Evolutionary conservation across 2,113 vertebrate species (phyloP).

Genomic region (Pterophyllum scalare): DNA sequence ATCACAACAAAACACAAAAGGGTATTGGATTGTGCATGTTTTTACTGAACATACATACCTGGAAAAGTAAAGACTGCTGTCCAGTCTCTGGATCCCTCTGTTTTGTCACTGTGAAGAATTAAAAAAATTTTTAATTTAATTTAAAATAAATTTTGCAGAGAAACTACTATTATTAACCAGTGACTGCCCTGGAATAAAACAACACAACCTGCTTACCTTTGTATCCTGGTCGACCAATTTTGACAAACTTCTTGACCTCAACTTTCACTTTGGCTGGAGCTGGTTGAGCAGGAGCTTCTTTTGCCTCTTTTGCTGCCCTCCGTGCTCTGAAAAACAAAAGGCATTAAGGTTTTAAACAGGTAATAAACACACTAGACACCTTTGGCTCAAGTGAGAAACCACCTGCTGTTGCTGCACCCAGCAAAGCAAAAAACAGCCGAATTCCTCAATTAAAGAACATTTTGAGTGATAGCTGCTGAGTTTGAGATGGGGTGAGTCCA

Average conservation of each 20-base stretch:
- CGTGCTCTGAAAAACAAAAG: conserved; percentile 82
- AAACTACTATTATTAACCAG: background rate
- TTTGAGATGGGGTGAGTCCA: background rate
- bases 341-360: background rate
- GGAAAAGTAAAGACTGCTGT: conserved; percentile 96
- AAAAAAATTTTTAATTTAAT: background rate
- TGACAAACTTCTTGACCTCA: conserved; percentile 98
- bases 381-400: background rate
- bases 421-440: background rate
- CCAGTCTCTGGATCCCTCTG: conserved; percentile 93
- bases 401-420: background rate
- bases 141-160: background rate
- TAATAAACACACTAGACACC: background rate
- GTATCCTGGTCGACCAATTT: conserved; percentile 96
- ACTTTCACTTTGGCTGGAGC: conserved; percentile 98
- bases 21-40: background rate
- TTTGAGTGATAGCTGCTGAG: background rate
- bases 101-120: conserved; percentile 88
- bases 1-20: background rate
- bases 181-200: background rate
- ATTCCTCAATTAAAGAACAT: background rate
- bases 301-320: conserved; percentile 95
- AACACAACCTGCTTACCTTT: conserved; percentile 83
- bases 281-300: conserved; percentile 96
- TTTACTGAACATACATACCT: conserved; percentile 79